Base-by-base conservation (phyloP, 2,888 invertebrate species). In the Hoplodrina blanda region DNA sequence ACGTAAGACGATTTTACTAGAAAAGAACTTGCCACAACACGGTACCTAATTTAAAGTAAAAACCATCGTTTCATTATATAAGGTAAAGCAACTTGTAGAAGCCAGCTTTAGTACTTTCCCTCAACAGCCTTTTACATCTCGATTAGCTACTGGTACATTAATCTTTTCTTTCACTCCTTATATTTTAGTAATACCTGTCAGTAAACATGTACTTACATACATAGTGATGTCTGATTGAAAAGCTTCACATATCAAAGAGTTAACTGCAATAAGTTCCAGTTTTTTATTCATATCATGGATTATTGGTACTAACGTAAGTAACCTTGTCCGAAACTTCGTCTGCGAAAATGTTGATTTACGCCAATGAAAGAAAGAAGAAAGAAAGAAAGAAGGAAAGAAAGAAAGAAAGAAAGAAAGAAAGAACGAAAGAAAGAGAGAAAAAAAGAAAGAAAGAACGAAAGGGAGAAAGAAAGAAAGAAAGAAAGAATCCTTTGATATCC, bases 61-160 rank as follows among this genome's bases (percentile, higher is more conserved):
- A 73, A 70, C 50, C 65, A 61, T 79, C 57, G 59, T 72, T 61
- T 49, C 72, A 68, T 83, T 83, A 78, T 70, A 70, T 85, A 83
- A 83, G 73, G 80, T 19, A 74, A 81, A 50, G 49, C 67, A 68
- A 69, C 73, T 78, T 68, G 71, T 59, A 71, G 68, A 84, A 65
- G 65, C 65, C 62, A 62, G 56, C 63, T 68, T 53, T 67, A 73
- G 76, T 82, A 82, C 83, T 85, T 83, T 85, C 80, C 80, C 85
- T 79, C 69, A 20, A 44, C 30, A 65, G 54, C 67, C 72, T 78
- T 80, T 77, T 81, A 67, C 70, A 63, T 63, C 61, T 67, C 52
- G 71, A 81, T 81, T 59, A 71, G 61, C 73, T 71, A 64, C 66
- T 80, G 44, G 57, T 59, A 53, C 54, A 70, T 67, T 70, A 30